phyloP scores from a whole-genome alignment of 2,888 invertebrate species.

The Sesamia inferens region DNA sequence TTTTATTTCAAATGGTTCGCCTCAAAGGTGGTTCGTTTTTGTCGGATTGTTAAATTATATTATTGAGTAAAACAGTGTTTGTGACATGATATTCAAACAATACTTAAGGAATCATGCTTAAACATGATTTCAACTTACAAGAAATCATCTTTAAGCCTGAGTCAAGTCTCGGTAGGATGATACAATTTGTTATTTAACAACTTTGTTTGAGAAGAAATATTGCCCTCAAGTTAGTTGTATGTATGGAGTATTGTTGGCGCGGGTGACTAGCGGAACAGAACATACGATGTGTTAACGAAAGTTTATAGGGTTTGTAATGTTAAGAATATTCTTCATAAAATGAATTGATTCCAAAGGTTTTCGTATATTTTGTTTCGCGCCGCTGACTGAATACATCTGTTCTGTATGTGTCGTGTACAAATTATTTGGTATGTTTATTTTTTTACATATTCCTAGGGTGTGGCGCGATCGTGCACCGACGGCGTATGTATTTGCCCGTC shows the following conservation, averaged over 20 bases:
- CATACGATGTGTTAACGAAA: conserved; percentile 26
- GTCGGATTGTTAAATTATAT: conserved; percentile 56
- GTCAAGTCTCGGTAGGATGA: conserved; percentile 24
- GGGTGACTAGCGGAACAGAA: conserved; percentile 39
- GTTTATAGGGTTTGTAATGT: conserved; percentile 27
- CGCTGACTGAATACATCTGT: conserved; percentile 51
- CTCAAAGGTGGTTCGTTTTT: conserved; percentile 44
- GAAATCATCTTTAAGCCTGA: too few species aligned
- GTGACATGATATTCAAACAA: conserved; percentile 14
- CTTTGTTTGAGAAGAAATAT: conserved; percentile 19
- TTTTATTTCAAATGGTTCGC: conserved; percentile 52
- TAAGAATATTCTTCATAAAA: conserved; percentile 26
- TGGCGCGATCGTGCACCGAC: conserved; percentile 52
- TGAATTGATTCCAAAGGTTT: conserved; percentile 37
- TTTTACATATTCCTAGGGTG: conserved; percentile 66
- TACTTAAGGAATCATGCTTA: conserved; percentile 43
- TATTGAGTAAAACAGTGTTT: conserved; percentile 25
- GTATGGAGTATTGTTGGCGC: conserved; percentile 37
- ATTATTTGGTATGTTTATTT: conserved; percentile 66
- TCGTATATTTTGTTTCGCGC: conserved; percentile 59
- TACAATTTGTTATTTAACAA: conserved; percentile 22
- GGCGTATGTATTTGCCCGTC: conserved; percentile 51
- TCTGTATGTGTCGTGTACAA: conserved; percentile 67
- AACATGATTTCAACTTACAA: conserved; percentile 10
- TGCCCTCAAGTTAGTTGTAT: conserved; percentile 47